Evolutionary conservation across 2,113 vertebrate species (phyloP).

Genomic region (Ciconia stormi): DNA sequence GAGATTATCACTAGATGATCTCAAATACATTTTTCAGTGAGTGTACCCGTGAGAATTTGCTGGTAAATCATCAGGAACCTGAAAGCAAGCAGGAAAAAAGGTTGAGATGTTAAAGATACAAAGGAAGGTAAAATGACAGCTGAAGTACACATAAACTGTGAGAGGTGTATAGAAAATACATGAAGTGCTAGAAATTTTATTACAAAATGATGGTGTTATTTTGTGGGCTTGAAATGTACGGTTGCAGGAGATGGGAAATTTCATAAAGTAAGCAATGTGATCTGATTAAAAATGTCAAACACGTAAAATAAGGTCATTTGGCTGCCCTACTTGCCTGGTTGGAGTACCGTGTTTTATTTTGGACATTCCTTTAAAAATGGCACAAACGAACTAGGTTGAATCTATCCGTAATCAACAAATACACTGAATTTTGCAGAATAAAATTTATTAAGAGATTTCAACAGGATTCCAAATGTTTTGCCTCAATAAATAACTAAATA

Average conservation of each 20-base stretch:
- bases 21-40: background rate
- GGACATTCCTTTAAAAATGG: background rate
- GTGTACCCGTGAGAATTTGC: rapidly evolving
- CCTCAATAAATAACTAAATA: background rate
- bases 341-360: background rate
- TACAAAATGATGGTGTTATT: background rate
- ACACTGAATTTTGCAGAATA: background rate
- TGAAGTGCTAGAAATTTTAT: background rate
- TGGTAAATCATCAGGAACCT: background rate
- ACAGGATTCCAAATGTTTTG: background rate
- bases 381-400: background rate
- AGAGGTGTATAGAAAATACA: background rate
- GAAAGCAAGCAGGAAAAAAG: background rate
- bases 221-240: background rate
- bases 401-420: background rate
- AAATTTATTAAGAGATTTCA: background rate
- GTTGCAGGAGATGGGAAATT: background rate
- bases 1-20: background rate
- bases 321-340: background rate
- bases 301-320: background rate
- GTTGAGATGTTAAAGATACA: background rate
- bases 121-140: background rate
- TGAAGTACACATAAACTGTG: background rate
- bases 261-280: background rate
- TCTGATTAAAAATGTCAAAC: background rate